Evolutionary conservation across 2,113 vertebrate genomes (phyloP).

Genomic region (Helogale parvula): DNA sequence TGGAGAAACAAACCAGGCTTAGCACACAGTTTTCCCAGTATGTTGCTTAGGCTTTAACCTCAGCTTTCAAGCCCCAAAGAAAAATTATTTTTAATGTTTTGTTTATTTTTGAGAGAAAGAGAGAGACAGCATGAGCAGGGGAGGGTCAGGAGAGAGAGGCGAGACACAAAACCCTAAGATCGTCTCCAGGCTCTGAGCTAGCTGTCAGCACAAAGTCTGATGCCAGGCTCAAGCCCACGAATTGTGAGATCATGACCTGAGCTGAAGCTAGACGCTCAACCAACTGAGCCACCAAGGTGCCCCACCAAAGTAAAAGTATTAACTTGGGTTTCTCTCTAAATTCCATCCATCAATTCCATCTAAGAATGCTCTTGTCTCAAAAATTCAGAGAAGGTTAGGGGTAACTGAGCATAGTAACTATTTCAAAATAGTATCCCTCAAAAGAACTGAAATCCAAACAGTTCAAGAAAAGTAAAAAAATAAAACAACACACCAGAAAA

Average conservation of each 20-base stretch:
- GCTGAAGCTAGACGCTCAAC: too few relatives aligned
- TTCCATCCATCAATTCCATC: not conserved
- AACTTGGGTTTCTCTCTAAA: not conserved
- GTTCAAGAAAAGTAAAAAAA: not conserved
- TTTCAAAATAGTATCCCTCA: slow-evolving; percentile 17
- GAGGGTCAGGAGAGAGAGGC: too few relatives aligned
- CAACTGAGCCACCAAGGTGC: too few relatives aligned
- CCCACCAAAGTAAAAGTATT: not conserved
- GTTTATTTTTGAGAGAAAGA: too few relatives aligned
- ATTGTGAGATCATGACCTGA: too few relatives aligned
- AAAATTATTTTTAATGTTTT: not conserved
- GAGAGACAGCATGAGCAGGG: too few relatives aligned
- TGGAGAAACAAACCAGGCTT: not conserved
- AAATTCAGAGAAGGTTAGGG: not conserved
- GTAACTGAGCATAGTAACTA: not conserved
- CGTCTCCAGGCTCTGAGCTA: too few relatives aligned
- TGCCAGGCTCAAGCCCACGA: too few relatives aligned
- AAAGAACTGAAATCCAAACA: slow-evolving; percentile 38
- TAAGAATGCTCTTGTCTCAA: not conserved
- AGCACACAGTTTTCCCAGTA: not conserved
- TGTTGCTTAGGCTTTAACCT: not conserved
- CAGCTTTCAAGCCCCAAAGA: slow-evolving; percentile 3
- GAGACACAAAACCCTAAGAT: too few relatives aligned
- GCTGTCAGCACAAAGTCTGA: too few relatives aligned
- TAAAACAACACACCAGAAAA: not conserved